Conservation (phyloP, 2,113 vertebrate genomes). For the Elgaria multicarinata region DNA sequence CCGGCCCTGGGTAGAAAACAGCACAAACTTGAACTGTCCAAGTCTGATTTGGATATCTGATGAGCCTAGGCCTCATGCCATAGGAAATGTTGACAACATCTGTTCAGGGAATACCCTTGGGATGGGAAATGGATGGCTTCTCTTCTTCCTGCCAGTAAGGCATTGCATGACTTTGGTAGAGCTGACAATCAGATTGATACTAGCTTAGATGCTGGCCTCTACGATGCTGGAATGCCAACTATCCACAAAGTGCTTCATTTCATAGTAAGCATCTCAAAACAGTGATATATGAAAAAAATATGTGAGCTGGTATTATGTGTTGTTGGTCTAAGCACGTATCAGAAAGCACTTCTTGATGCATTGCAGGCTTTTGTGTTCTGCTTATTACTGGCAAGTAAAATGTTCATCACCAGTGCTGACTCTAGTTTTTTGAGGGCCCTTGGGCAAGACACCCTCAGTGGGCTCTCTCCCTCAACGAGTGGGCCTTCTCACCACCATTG, state of each 20-base stretch:
- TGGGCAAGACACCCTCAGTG: too few relatives aligned
- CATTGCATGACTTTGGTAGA: background rate
- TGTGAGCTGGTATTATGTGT: background rate
- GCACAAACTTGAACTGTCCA: background rate
- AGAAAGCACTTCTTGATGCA: background rate
- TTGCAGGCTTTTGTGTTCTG: background rate
- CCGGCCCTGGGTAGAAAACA: too few relatives aligned
- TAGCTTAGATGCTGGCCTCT: background rate
- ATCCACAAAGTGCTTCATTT: too few relatives aligned
- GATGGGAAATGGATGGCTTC: background rate
- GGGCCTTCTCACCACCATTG: too few relatives aligned
- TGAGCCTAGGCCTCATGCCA: constrained; percentile 2
- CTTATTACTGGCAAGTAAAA: background rate
- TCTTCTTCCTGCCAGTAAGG: constrained; percentile 1
- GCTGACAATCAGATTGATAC: background rate
- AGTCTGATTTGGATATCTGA: background rate
- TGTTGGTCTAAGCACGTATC: background rate
- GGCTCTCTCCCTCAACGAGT: too few relatives aligned
- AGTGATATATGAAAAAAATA: background rate
- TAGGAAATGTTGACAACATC: constrained; percentile 12
- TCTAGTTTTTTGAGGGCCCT: too few relatives aligned
- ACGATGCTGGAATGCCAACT: background rate
- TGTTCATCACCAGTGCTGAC: background rate
- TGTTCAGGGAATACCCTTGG: constrained; percentile 8
- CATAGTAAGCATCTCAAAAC: background rate